These are phyloP conservation scores for Drosophila glabriapex DNA, from an alignment of 2,888 invertebrate species.

Conservation along the genomic window DNA sequence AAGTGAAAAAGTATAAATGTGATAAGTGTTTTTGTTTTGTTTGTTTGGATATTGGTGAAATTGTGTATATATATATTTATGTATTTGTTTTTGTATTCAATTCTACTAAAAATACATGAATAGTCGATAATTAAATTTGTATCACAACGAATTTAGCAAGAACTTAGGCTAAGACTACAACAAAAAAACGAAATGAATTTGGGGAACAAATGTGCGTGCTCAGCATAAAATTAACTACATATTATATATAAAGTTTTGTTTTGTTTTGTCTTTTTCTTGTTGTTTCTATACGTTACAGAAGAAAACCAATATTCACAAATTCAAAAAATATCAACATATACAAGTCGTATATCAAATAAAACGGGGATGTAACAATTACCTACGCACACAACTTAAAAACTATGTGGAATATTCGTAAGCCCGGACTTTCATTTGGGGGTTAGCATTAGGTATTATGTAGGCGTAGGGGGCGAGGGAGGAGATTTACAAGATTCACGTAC, in stretches of 20 bases:
- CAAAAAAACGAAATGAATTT: slow-evolving; percentile 59
- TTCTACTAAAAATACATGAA: slow-evolving; percentile 78
- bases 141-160: slow-evolving; percentile 79
- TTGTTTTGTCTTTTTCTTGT: neutral
- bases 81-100: slow-evolving; percentile 46
- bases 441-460: slow-evolving; percentile 24
- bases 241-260: slow-evolving; percentile 15
- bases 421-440: slow-evolving; percentile 56
- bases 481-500: slow-evolving; percentile 69
- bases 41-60: slow-evolving; percentile 56
- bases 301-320: slow-evolving; percentile 25
- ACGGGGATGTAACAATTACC: slow-evolving; percentile 54
- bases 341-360: slow-evolving; percentile 21
- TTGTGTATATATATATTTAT: slow-evolving; percentile 66
- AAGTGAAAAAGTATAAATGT: slow-evolving; percentile 39
- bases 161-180: slow-evolving; percentile 80
- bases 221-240: slow-evolving; percentile 51
- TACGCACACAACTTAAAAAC: slow-evolving; percentile 74
- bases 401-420: slow-evolving; percentile 55
- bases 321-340: slow-evolving; percentile 6
- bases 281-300: slow-evolving; percentile 17
- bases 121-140: slow-evolving; percentile 77
- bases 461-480: slow-evolving; percentile 40
- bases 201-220: slow-evolving; percentile 64
- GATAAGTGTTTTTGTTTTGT: slow-evolving; percentile 31